A percentile compares a stretch with the other conserved stretches of the same genome.
phyloP scores from a whole-genome alignment of 2,113 vertebrate species.

The Miniopterus natalensis region DNA sequence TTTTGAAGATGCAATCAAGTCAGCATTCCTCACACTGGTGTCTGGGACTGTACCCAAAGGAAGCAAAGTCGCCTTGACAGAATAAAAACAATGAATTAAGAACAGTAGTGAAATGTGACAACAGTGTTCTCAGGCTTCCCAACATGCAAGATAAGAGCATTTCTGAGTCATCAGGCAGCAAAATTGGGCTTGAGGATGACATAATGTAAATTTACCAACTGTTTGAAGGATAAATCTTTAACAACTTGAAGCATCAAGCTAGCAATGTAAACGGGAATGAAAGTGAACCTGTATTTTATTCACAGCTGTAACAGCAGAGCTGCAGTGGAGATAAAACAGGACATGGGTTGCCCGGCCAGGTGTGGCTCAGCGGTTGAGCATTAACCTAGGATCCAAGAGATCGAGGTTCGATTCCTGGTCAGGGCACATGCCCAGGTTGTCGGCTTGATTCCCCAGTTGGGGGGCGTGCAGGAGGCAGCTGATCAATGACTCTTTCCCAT shows the following conservation, averaged over 20 bases:
- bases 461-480: no score
- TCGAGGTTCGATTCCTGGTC: no score
- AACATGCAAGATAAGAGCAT: background rate
- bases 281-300: background rate
- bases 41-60: background rate
- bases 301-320: background rate
- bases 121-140: background rate
- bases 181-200: background rate
- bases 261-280: background rate
- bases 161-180: background rate
- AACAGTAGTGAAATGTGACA: background rate
- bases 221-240: background rate
- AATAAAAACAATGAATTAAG: background rate
- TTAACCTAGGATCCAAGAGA: no score
- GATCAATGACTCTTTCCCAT: no score
- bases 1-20: background rate
- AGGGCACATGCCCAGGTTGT: no score
- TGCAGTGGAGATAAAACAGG: background rate
- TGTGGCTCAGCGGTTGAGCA: no score
- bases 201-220: constrained; percentile 26
- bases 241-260: background rate
- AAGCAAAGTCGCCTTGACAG: background rate
- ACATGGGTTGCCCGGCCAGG: no score
- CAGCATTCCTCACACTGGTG: background rate
- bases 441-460: no score